A percentile compares a stretch with the other conserved stretches of the same genome.
phyloP scores from a whole-genome alignment of 2,797 vertebrate species.

The Pseudotriccus pelzelni region DNA sequence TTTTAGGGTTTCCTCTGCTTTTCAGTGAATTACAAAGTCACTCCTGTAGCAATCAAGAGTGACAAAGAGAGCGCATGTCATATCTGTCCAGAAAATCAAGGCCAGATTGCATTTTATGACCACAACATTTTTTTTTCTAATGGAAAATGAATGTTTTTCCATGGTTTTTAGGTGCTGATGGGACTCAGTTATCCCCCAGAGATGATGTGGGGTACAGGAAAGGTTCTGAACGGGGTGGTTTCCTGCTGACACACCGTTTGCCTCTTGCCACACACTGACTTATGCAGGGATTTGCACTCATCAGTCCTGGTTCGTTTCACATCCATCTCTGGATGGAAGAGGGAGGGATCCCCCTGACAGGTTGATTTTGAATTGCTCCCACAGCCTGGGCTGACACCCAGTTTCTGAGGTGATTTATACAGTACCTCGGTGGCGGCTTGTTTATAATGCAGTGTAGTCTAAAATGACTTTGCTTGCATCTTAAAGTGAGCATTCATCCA shows the following conservation, averaged over 20 bases:
- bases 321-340: background rate
- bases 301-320: background rate
- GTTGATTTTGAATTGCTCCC: constrained; percentile 8
- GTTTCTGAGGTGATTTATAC: constrained; percentile 21
- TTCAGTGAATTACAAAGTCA: background rate
- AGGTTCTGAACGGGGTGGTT: rapidly evolving
- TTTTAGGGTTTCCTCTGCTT: background rate
- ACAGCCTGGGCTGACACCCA: background rate
- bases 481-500: background rate
- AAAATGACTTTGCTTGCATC: constrained; percentile 31
- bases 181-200: background rate
- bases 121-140: background rate
- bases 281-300: background rate
- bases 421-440: background rate
- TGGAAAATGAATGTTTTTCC: background rate
- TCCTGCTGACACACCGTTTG: background rate
- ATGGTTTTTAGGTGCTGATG: rapidly evolving
- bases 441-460: background rate
- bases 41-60: rapidly evolving
- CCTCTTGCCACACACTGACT: background rate
- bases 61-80: background rate
- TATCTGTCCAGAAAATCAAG: background rate
- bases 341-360: constrained; percentile 11
- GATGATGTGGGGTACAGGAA: rapidly evolving
- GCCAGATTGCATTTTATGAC: background rate